A percentile compares a stretch with the other conserved stretches of the same genome.
These are phyloP conservation scores for Siniperca chuatsi DNA, from an alignment of 2,113 vertebrate genomes.

Conservation along the genomic window DNA sequence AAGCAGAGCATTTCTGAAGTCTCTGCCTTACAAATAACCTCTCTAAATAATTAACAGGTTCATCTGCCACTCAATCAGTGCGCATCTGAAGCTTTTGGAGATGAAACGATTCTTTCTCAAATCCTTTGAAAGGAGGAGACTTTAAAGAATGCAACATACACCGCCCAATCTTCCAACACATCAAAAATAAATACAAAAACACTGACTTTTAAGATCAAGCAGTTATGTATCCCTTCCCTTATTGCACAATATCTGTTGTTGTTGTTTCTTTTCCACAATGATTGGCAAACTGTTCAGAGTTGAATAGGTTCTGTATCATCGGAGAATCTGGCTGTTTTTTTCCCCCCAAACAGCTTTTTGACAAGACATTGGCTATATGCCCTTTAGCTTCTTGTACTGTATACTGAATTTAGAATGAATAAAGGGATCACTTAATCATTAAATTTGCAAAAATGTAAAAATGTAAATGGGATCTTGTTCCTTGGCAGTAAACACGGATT, in stretches of 20 bases:
- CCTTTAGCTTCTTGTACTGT: background rate
- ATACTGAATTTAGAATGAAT: conserved; percentile 49
- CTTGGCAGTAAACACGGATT: background rate
- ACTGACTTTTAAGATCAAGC: conserved; percentile 46
- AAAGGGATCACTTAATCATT: conserved; percentile 52
- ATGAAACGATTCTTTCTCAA: conserved; percentile 65
- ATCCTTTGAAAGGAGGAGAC: conserved; percentile 59
- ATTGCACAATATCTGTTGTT: conserved; percentile 25
- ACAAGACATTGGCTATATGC: background rate
- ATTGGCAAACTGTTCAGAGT: conserved; percentile 51
- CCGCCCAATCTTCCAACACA: conserved; percentile 35
- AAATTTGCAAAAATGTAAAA: background rate
- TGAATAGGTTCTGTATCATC: conserved; percentile 39
- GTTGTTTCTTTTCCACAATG: conserved; percentile 5
- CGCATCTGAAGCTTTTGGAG: conserved; percentile 58
- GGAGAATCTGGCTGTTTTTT: conserved; percentile 1
- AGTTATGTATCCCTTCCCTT: conserved; percentile 21
- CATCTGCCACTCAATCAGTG: conserved; percentile 75
- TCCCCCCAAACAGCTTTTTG: background rate
- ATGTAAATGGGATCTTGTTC: background rate
- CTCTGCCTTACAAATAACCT: conserved; percentile 74
- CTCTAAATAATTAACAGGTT: conserved; percentile 79
- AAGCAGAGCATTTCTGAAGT: conserved; percentile 60
- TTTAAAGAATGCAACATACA: conserved; percentile 55
- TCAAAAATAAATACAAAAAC: conserved; percentile 19